A percentile compares a stretch with the other conserved stretches of the same genome.
Evolutionary conservation across 2,797 vertebrate genomes (phyloP).

Genomic region (Macrochelys suwanniensis): DNA sequence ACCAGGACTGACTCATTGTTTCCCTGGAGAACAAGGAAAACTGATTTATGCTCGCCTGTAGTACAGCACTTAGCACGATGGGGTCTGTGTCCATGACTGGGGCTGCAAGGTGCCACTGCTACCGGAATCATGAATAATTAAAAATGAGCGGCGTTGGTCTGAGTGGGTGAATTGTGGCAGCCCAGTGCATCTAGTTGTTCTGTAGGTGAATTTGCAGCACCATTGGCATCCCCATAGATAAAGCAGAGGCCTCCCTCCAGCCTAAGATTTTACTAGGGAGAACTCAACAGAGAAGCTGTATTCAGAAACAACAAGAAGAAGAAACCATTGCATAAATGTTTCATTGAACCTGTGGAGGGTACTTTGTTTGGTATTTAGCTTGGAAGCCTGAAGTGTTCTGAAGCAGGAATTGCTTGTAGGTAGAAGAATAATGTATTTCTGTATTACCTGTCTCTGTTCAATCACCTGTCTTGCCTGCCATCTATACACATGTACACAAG

Average conservation of each 20-base stretch:
- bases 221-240: no score
- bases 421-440: neutral
- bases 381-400: neutral
- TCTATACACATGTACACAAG: neutral
- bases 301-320: neutral
- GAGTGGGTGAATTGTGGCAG: no score
- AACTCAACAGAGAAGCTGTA: neutral
- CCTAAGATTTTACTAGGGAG: no score
- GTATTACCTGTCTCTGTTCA: neutral
- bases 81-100: no score
- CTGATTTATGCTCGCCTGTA: neutral
- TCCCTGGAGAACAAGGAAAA: neutral
- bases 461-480: neutral
- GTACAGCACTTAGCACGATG: no score
- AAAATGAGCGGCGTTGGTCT: no score
- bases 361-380: neutral
- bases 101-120: no score
- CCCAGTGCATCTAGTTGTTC: no score
- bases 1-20: neutral
- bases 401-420: neutral
- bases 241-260: no score
- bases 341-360: neutral
- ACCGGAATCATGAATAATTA: no score
- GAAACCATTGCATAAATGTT: neutral
- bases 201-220: no score